phyloP scores from a whole-genome alignment of 2,888 invertebrate species.

The Heliconius charithonia region DNA sequence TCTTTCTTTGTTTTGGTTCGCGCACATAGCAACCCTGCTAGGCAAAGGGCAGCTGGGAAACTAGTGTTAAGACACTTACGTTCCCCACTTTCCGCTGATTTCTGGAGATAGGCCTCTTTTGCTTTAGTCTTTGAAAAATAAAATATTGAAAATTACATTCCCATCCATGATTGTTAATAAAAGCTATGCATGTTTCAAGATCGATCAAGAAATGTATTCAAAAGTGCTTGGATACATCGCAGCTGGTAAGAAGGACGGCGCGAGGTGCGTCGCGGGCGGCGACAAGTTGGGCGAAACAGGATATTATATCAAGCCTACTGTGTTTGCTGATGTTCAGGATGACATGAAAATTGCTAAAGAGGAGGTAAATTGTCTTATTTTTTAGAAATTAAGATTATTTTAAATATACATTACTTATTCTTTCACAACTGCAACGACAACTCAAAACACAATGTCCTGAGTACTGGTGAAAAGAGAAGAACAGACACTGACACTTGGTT shows the following conservation, averaged over 20 bases:
- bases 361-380: conserved; percentile 81
- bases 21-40: no score
- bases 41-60: no score
- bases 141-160: no score
- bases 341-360: conserved; percentile 91
- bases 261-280: conserved; percentile 91
- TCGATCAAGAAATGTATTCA: conserved; percentile 89
- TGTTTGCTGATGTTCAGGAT: conserved; percentile 90
- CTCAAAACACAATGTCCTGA: no score
- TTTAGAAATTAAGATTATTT: not conserved
- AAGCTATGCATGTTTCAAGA: conserved; percentile 63
- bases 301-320: conserved; percentile 91
- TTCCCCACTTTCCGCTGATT: no score
- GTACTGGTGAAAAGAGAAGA: no score
- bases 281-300: conserved; percentile 86
- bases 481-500: no score
- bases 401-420: not conserved
- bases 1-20: no score
- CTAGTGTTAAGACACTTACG: no score
- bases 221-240: conserved; percentile 90
- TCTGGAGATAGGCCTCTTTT: no score
- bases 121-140: no score
- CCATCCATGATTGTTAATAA: not conserved
- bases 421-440: no score
- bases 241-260: conserved; percentile 91